Evolutionary conservation across 2,113 vertebrate species (phyloP).

Genomic region (Paraplagusia blochii): DNA sequence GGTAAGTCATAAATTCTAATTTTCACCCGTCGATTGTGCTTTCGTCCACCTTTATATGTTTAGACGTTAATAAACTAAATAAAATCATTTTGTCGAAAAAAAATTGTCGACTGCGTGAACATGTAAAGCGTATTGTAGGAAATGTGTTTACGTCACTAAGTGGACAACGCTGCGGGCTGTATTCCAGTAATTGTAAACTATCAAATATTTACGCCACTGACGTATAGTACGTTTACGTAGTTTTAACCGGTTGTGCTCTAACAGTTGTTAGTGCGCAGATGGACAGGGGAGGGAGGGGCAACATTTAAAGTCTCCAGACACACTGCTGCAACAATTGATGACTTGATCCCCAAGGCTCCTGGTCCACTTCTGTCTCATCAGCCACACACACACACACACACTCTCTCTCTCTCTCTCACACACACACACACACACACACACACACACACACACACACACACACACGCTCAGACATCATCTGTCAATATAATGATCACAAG

Average conservation of each 20-base stretch:
- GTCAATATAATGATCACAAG: conserved; percentile 43
- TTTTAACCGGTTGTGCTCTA: neutral
- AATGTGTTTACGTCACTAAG: too few species aligned
- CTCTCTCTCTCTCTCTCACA: conserved; percentile 24
- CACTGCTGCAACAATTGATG: conserved; percentile 56
- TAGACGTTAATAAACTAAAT: too few species aligned
- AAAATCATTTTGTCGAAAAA: too few species aligned
- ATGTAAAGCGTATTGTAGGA: too few species aligned
- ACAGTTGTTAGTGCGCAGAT: conserved; percentile 24
- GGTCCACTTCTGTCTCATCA: conserved; percentile 63
- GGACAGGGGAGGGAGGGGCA: conserved; percentile 36
- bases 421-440: conserved; percentile 14
- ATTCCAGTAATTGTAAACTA: neutral
- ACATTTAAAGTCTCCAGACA: conserved; percentile 49
- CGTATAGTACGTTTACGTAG: too few species aligned
- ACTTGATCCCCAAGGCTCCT: conserved; percentile 66
- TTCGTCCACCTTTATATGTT: too few species aligned
- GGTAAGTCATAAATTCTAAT: too few species aligned
- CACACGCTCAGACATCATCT: conserved; percentile 34
- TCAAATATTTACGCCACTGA: too few species aligned
- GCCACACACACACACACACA: conserved; percentile 20
- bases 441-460: conserved; percentile 19
- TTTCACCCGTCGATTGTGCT: too few species aligned
- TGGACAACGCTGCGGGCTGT: neutral
- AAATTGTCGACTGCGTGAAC: too few species aligned